Percentiles rank a stretch among this genome's conserved stretches.
Evolutionary conservation across 1,140 invertebrate species (phyloP).

Genomic region (Sycophaga agraensis): DNA sequence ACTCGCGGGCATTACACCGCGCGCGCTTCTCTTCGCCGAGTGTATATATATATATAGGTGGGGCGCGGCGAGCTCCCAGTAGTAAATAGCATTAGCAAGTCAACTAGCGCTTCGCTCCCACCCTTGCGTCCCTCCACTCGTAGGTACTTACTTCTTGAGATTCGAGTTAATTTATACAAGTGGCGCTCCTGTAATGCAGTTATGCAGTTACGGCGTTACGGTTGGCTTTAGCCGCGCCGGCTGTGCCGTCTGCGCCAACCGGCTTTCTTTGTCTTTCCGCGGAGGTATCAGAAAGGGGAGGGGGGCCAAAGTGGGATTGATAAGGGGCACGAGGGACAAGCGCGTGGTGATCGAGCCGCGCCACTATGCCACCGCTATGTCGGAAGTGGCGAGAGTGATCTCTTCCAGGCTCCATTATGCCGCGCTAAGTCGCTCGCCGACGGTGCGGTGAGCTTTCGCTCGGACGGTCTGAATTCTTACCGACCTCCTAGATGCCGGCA

Average conservation of each 20-base stretch:
- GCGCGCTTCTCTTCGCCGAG: no score
- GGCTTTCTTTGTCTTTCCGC: background rate
- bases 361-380: no score
- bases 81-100: constrained; percentile 56
- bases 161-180: constrained; percentile 56
- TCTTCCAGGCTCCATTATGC: no score
- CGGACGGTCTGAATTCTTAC: no score
- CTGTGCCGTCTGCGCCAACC: constrained; percentile 19
- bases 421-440: no score
- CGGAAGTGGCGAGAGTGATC: no score
- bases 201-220: constrained; percentile 45
- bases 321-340: no score
- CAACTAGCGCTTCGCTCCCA: constrained; percentile 43
- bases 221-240: constrained; percentile 46
- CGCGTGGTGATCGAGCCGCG: no score
- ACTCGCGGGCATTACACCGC: background rate
- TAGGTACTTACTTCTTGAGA: constrained; percentile 53
- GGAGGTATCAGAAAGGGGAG: background rate
- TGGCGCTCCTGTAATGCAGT: constrained; percentile 46
- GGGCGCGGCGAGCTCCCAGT: constrained; percentile 30
- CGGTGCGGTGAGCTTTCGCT: no score
- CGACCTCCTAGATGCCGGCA: no score
- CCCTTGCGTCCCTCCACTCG: no score
- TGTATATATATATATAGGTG: background rate
- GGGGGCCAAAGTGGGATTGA: background rate